Conservation (phyloP, 2,113 vertebrate species). For the Hippocampus guttulatus region DNA sequence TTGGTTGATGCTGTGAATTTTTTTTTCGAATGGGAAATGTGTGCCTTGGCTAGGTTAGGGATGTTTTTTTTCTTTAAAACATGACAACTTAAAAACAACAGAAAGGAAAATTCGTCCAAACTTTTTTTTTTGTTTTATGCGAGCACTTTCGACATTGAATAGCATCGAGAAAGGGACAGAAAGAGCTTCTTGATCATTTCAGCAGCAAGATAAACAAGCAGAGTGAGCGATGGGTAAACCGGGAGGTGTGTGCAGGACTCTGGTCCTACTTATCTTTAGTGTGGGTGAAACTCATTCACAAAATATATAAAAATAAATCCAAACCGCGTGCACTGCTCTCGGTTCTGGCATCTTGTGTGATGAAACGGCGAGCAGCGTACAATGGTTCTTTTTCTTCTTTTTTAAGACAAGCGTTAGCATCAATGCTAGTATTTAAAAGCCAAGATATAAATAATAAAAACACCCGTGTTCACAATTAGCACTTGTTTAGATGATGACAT, state of each 20-base stretch:
- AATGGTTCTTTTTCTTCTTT: not conserved
- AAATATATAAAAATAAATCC: not conserved
- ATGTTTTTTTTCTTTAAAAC: not conserved
- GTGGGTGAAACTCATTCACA: slow-evolving; percentile 1
- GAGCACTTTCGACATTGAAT: not conserved
- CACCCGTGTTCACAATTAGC: not conserved
- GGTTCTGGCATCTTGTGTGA: not conserved
- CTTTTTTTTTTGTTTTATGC: not conserved
- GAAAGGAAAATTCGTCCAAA: not conserved
- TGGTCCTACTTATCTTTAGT: not conserved
- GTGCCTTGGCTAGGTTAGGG: not conserved
- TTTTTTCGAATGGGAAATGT: not conserved
- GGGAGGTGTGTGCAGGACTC: not conserved
- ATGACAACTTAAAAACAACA: no score
- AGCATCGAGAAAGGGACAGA: not conserved
- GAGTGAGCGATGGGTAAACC: not conserved
- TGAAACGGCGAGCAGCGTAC: not conserved
- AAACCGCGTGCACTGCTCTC: not conserved
- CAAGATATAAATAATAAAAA: not conserved
- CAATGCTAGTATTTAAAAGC: not conserved
- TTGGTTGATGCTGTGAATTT: no score
- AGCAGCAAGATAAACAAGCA: not conserved
- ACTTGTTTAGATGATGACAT: not conserved
- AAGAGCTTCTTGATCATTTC: no score
- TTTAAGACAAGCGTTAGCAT: not conserved